These are phyloP conservation scores for Lasioglossum vierecki DNA, from an alignment of 2,888 invertebrate species.

Conservation along the genomic window DNA sequence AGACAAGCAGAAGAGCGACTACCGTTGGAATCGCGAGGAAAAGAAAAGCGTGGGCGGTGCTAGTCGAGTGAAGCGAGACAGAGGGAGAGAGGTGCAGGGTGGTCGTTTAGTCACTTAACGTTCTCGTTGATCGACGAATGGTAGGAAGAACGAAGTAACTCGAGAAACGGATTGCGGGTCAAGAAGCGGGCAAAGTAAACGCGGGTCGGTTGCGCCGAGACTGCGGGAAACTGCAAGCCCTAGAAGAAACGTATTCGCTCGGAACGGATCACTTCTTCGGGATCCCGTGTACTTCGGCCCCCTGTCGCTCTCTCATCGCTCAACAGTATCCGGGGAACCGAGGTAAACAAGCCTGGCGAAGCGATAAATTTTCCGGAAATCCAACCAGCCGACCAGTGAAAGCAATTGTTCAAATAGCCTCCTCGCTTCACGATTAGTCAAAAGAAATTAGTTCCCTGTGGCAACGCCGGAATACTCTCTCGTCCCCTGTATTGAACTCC, in stretches of 20 bases:
- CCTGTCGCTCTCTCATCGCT: constrained; percentile 11
- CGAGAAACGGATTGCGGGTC: constrained; percentile 39
- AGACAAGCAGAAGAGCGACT: background rate
- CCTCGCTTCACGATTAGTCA: constrained; percentile 21
- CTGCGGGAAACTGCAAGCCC: constrained; percentile 14
- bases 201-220: constrained; percentile 5
- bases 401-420: constrained; percentile 21
- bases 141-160: constrained; percentile 28
- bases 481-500: background rate
- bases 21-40: constrained; percentile 10
- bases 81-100: background rate
- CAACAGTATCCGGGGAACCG: constrained; percentile 7
- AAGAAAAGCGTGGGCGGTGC: background rate
- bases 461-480: background rate
- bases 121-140: constrained; percentile 52
- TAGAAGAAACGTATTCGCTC: constrained; percentile 29
- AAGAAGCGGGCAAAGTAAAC: constrained; percentile 37
- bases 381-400: constrained; percentile 15
- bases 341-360: constrained; percentile 20
- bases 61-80: background rate
- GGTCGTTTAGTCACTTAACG: constrained; percentile 48
- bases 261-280: constrained; percentile 9
- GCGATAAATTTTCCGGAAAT: constrained; percentile 40
- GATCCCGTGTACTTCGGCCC: constrained; percentile 9
- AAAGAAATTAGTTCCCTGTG: constrained; percentile 29